These are phyloP conservation scores for Drosophila macrospina DNA, from an alignment of 2,888 invertebrate genomes.

Conservation along the genomic window DNA sequence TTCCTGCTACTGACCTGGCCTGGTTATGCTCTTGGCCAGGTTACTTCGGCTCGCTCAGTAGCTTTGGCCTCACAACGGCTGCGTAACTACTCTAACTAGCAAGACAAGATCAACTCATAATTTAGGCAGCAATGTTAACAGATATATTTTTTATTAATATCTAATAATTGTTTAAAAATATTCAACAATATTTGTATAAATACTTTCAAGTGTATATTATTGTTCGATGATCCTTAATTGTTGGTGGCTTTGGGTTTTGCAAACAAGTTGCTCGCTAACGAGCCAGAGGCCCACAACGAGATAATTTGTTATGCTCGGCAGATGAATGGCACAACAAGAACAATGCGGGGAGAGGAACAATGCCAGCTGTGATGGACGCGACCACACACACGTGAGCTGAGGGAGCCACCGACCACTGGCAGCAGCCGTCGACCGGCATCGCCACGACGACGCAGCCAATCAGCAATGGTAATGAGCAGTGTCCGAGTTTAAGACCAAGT, in stretches of 20 bases:
- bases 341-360: conserved; percentile 39
- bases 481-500: conserved; percentile 44
- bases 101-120: neutral
- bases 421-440: conserved; percentile 8
- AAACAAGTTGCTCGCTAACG: conserved; percentile 74
- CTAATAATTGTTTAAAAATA: too few relatives aligned
- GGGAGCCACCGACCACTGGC: conserved; percentile 40
- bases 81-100: neutral
- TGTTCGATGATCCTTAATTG: conserved; percentile 43
- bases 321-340: conserved; percentile 51
- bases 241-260: conserved; percentile 45
- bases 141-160: neutral
- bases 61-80: conserved; percentile 1
- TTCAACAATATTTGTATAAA: neutral
- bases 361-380: conserved; percentile 69
- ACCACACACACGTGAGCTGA: conserved; percentile 68
- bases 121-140: neutral
- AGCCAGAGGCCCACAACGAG: conserved; percentile 68
- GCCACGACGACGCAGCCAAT: conserved; percentile 57
- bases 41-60: neutral
- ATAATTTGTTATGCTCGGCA: conserved; percentile 73
- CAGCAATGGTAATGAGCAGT: conserved; percentile 74
- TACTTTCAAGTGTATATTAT: conserved; percentile 37
- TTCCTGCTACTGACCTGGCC: conserved; percentile 72
- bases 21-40: conserved; percentile 40